phyloP scores from a whole-genome alignment of 2,888 invertebrate species.

The Eupithecia pulchellata region DNA sequence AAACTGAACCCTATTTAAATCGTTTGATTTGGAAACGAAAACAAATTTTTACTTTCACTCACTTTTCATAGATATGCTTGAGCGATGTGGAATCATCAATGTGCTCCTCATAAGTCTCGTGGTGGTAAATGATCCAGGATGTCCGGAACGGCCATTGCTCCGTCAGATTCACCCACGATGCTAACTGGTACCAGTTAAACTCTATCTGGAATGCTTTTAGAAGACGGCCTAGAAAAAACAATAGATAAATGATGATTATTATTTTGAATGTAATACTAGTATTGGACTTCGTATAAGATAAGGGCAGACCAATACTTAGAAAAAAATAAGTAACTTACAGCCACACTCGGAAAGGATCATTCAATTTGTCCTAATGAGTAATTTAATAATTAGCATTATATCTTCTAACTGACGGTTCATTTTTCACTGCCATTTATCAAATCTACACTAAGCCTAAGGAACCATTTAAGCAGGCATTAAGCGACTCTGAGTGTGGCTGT shows the following conservation, averaged over 20 bases:
- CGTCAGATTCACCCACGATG: slow-evolving; percentile 99
- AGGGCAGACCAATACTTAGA: not conserved
- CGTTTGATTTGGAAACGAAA: no score
- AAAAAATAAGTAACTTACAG: not conserved
- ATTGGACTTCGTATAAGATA: not conserved
- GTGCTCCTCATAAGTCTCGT: slow-evolving; percentile 94
- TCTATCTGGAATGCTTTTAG: slow-evolving; percentile 99
- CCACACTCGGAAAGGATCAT: no score
- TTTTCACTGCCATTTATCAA: no score
- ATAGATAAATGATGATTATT: not conserved
- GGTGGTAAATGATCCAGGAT: slow-evolving; percentile 98
- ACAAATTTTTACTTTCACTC: no score
- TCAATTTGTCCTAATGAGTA: no score
- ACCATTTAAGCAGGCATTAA: no score
- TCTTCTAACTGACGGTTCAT: no score
- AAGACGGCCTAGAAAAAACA: slow-evolving; percentile 89
- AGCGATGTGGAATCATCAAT: slow-evolving; percentile 94
- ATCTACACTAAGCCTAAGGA: no score
- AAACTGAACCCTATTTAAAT: no score
- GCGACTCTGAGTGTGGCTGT: no score
- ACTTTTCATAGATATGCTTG: slow-evolving; percentile 97
- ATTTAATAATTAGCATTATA: no score
- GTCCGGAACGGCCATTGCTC: slow-evolving; percentile 99
- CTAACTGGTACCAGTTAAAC: slow-evolving; percentile 99
- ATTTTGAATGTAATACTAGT: not conserved